These are phyloP conservation scores for Saccostrea glomerata DNA, from an alignment of 1,140 invertebrate genomes.

Conservation along the genomic window DNA sequence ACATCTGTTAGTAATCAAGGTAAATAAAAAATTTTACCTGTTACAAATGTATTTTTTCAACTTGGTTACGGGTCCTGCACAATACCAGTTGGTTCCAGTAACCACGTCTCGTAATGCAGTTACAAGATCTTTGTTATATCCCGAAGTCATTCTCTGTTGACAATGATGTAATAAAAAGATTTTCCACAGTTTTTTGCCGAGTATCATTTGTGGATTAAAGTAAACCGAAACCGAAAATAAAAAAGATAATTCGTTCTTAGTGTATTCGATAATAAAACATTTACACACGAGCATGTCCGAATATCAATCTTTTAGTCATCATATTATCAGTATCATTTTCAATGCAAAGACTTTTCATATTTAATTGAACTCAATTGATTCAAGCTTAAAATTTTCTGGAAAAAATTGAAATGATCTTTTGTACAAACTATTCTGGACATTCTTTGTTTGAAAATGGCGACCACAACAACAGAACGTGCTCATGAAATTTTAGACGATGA, in stretches of 20 bases:
- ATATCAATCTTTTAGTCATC: background rate
- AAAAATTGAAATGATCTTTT: background rate
- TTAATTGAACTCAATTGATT: no score
- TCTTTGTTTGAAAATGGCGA: slow-evolving; percentile 70
- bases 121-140: slow-evolving; percentile 54
- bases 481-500: slow-evolving; percentile 68
- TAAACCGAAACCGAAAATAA: background rate
- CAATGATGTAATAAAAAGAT: background rate
- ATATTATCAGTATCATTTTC: background rate
- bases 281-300: background rate
- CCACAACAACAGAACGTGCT: slow-evolving; percentile 66
- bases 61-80: slow-evolving; percentile 37
- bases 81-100: slow-evolving; percentile 48
- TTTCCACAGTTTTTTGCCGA: background rate
- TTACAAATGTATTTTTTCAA: slow-evolving; percentile 50
- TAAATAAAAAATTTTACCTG: background rate
- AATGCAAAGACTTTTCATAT: no score
- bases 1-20: no score
- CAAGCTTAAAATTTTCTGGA: no score
- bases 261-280: background rate
- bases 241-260: background rate
- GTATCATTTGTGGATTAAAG: background rate
- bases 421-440: background rate
- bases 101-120: slow-evolving; percentile 54
- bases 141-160: slow-evolving; percentile 34